phyloP scores from a whole-genome alignment of 2,888 invertebrate genomes.

The Chloromyia formosa region DNA sequence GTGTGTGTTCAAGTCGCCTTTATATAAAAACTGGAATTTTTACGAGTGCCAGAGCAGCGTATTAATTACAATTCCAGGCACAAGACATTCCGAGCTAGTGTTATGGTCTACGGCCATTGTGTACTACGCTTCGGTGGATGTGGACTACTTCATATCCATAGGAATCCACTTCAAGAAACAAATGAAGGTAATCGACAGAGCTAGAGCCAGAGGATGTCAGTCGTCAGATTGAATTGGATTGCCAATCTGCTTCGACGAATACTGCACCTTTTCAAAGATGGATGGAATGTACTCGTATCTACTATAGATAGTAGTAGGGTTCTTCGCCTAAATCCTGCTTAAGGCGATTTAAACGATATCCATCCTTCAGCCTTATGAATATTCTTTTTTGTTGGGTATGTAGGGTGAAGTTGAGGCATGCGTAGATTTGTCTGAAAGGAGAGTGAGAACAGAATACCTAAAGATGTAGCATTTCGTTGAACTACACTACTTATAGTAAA shows the following conservation, averaged over 20 bases:
- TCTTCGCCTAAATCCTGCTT: not conserved
- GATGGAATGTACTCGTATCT: not conserved
- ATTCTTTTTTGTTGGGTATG: not conserved
- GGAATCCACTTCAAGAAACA: not conserved
- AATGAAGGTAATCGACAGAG: not conserved
- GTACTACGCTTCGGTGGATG: not conserved
- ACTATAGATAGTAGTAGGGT: not conserved
- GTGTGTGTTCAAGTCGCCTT: too few relatives aligned
- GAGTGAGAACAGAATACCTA: not conserved
- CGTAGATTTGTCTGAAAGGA: not conserved
- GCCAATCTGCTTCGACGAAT: constrained; percentile 10
- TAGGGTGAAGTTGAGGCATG: not conserved
- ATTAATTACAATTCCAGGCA: constrained; percentile 17
- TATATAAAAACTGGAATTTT: not conserved
- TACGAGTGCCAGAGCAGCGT: not conserved
- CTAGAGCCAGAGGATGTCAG: not conserved
- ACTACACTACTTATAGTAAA: too few relatives aligned
- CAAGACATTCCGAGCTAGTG: not conserved
- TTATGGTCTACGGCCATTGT: not conserved
- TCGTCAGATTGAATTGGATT: not conserved
- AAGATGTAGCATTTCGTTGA: not conserved
- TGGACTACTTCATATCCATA: not conserved
- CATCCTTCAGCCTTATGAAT: constrained; percentile 2
- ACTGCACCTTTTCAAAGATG: not conserved
- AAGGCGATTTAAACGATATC: not conserved